Base-by-base conservation (phyloP, 2,797 vertebrate genomes). In the Bryconaethiops microstoma region DNA sequence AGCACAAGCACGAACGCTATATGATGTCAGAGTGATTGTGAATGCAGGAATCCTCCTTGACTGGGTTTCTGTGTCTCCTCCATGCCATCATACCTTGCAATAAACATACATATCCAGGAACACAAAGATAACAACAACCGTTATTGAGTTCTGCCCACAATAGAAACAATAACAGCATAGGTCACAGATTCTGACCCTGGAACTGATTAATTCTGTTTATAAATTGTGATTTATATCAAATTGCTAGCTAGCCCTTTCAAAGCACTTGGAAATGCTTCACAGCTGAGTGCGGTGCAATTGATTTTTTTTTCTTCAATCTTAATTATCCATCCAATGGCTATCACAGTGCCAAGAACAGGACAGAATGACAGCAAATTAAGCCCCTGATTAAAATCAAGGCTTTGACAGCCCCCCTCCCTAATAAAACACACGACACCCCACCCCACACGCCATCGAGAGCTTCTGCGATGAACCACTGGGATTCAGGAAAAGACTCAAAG, bases 111-210 rank as follows among this genome's bases (percentile, higher is more conserved):
- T 63, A 67, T 48, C 25, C 71, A 39, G 16, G 40, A 19, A 19
- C 55, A 54, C 82, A 78, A 89, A 75, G 83, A 79, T 86, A 76
- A 52, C 82, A 80, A 55, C 52, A 54, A 74, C 7, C 60, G 70
- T 86, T 84, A 87, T 79, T 80, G 29, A 84, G 82, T 86, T 86
- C 77, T 82, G 55, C 59, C 54, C 57, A 48, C 52, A 81, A 78
- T 82, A 25, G 25, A 74, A 79, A 83, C 69, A 25, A 63, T 84
- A 74, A 82, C 85, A 84, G 84, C 63, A 67, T 60, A 60, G 83
- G 84, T 86, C 82, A 82, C 29, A 45, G 7, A 78, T 57, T 77
- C 67, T 77, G 84, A 82, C 54, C 64, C 82, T 42, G 0, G 16
- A 42, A 73, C 35, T 81, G 74, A 84, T 78, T 72, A 73, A 77